A percentile compares a stretch with the other conserved stretches of the same genome.
Conservation (phyloP, 2,113 vertebrate genomes). For the Grallaria varia region DNA sequence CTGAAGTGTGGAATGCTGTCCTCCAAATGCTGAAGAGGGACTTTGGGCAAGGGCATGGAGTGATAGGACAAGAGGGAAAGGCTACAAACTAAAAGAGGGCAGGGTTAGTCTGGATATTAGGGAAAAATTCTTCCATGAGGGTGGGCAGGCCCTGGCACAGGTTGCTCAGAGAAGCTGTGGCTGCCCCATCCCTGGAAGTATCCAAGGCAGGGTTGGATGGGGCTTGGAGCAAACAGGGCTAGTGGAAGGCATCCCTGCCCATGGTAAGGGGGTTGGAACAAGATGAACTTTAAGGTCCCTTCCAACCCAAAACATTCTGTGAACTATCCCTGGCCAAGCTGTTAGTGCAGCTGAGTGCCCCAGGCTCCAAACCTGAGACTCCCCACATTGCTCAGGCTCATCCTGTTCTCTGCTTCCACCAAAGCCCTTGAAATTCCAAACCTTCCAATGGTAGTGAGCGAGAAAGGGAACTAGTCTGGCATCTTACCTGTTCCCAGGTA, state of each 20-base stretch:
- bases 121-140: not conserved
- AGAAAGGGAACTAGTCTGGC: not conserved
- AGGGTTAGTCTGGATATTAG: not conserved
- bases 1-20: not conserved
- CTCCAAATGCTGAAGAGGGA: not conserved
- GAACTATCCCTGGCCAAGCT: not conserved
- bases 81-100: not conserved
- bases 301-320: not conserved
- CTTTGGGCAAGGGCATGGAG: not conserved
- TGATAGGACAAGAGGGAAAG: not conserved
- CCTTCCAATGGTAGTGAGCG: not conserved
- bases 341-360: not conserved
- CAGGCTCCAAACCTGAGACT: not conserved
- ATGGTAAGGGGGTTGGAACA: not conserved
- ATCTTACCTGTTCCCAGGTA: not conserved
- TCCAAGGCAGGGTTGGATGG: not conserved
- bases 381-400: rapidly evolving
- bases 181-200: not conserved
- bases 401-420: not conserved
- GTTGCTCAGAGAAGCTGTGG: not conserved
- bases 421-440: not conserved
- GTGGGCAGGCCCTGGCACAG: not conserved
- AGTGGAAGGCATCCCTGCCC: not conserved
- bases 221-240: not conserved
- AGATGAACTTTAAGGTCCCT: not conserved